Evolutionary conservation across 2,888 invertebrate species (phyloP), one percentile per base, ranked within the genome.

Genomic region (Drosophila longiperda): DNA sequence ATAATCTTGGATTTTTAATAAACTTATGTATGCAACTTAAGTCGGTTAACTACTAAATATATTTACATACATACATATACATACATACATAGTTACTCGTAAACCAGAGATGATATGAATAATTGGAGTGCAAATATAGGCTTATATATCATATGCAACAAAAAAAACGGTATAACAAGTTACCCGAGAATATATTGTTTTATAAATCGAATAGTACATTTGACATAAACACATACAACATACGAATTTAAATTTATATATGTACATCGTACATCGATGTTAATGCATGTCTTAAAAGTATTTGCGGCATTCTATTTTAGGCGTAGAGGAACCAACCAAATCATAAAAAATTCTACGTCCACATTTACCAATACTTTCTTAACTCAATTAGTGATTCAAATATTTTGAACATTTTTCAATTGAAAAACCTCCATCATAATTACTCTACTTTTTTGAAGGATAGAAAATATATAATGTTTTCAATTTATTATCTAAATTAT

Each of bases 41-140:
- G 61, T 32, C 54, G 42, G 42, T 42, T 42, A 57, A 49, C 76
- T 62, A 76, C n/a, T 70, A 52, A 60, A 45, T 20, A 54, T 26
- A 38, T 7, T 20, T 42, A 66, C 17, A 38, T 5, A 55, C 12
- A 12, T 29, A 29, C 34, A 73, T 66, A 49, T 26, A 3, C 9
- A 45, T 38, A 49, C 9, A 53, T 40, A 26, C 34, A 73, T 66
- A n/a, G n/a, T n/a, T n/a, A 42, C 73, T 59, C 54, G 55, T 55
- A 42, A 36, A 52, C 57, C 76, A 29, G 0, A 54, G 26, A 54
- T 23, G 23, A 60, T 36, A 52, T 63, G 57, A 57, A 49, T 57
- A 59, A 48, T 36, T 50, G 48, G 60, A 74, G 75, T 64, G 69
- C 74, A 75, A 75, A 69, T 74, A 65, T 62, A 67, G 67, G 54